Percentiles rank a stretch among this genome's conserved stretches.
Evolutionary conservation across 2,888 invertebrate species (phyloP).

Genomic region (Cyclophora albipunctata): DNA sequence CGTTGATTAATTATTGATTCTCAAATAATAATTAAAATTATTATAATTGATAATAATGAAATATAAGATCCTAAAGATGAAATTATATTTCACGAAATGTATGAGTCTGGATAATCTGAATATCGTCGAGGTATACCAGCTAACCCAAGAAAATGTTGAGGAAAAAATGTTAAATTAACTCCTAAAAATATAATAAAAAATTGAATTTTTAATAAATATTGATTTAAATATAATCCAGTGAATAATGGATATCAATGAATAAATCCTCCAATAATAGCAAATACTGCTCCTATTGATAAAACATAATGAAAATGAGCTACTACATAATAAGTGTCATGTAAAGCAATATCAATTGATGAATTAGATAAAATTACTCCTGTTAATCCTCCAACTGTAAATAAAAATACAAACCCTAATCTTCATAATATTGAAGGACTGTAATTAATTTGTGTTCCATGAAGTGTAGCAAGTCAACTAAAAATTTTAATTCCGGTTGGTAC

Average conservation of each 20-base stretch:
- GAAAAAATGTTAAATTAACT: constrained; percentile 88
- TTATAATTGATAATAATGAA: constrained; percentile 74
- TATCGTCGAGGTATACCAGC: constrained; percentile 83
- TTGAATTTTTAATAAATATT: constrained; percentile 78
- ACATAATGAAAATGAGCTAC: constrained; percentile 90
- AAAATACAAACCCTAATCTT: constrained; percentile 83
- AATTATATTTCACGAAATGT: constrained; percentile 79
- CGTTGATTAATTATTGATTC: constrained; percentile 75
- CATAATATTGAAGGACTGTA: constrained; percentile 78
- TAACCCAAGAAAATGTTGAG: constrained; percentile 80
- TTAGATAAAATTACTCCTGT: constrained; percentile 82
- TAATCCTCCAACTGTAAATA: constrained; percentile 85
- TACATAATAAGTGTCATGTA: constrained; percentile 90
- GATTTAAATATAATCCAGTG: constrained; percentile 77
- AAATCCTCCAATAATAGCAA: constrained; percentile 84
- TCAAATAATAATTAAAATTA: constrained; percentile 78
- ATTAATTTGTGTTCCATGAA: constrained; percentile 78
- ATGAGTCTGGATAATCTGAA: constrained; percentile 82
- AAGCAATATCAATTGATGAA: constrained; percentile 83
- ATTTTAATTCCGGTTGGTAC: constrained; percentile 90
- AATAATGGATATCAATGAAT: constrained; percentile 83
- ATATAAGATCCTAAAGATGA: constrained; percentile 81
- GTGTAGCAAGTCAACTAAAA: constrained; percentile 83
- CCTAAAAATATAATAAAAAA: constrained; percentile 83
- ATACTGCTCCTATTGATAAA: constrained; percentile 85